A percentile compares a stretch with the other conserved stretches of the same genome.
Evolutionary conservation across 2,888 invertebrate genomes (phyloP).

Genomic region (Tachina lurida): DNA sequence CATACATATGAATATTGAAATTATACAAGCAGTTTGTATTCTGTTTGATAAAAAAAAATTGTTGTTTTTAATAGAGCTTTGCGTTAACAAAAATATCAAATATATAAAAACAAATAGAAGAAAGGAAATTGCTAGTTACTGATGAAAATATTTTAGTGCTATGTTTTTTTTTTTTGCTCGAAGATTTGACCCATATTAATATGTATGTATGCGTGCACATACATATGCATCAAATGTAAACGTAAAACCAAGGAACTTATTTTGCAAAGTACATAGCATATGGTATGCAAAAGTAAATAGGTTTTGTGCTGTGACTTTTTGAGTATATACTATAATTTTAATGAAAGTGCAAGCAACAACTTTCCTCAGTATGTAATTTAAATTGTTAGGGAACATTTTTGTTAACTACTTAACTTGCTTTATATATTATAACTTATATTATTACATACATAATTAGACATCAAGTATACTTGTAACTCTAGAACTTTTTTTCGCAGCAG

Average conservation of each 20-base stretch:
- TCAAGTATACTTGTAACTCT: too few relatives aligned
- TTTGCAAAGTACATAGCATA: not conserved
- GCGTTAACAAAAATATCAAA: not conserved
- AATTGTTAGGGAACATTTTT: not conserved
- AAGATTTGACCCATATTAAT: not conserved
- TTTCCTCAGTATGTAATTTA: not conserved
- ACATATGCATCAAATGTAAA: constrained; percentile 19
- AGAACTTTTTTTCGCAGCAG: too few relatives aligned
- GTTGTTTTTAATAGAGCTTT: not conserved
- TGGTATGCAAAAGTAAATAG: not conserved
- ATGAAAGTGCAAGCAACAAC: too few relatives aligned
- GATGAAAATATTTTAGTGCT: not conserved
- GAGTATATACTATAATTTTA: not conserved
- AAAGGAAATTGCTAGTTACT: not conserved
- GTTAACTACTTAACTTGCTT: too few relatives aligned
- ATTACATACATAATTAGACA: too few relatives aligned
- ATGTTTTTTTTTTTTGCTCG: not conserved
- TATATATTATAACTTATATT: too few relatives aligned
- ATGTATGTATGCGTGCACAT: not conserved
- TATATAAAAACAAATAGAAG: not conserved
- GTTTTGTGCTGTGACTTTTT: constrained; percentile 15
- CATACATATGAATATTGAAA: too few relatives aligned
- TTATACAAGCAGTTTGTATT: too few relatives aligned
- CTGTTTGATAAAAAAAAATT: too few relatives aligned
- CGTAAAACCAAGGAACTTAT: not conserved